These are phyloP conservation scores for Melolontha melolontha DNA, from an alignment of 2,888 invertebrate species.

Conservation along the genomic window DNA sequence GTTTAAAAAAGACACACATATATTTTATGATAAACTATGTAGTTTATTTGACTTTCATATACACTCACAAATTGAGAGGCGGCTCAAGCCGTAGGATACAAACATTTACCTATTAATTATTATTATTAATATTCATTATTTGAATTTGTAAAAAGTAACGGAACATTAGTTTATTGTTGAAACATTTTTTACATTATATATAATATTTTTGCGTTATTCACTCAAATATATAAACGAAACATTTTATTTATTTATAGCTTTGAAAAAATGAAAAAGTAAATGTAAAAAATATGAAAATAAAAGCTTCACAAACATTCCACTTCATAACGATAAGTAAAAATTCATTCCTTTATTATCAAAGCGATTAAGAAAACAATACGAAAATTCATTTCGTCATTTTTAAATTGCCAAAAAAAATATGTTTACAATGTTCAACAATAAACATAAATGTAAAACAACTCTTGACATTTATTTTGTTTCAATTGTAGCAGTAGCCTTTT, in stretches of 20 bases:
- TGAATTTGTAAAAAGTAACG: constrained; percentile 59
- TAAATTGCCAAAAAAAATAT: constrained; percentile 12
- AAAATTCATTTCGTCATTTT: constrained; percentile 24
- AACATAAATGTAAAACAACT: constrained; percentile 47
- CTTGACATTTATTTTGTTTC: constrained; percentile 38
- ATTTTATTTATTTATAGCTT: too few species aligned
- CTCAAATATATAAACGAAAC: neutral
- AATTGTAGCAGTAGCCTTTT: constrained; percentile 33
- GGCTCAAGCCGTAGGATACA: constrained; percentile 68
- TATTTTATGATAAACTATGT: constrained; percentile 67
- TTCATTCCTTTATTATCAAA: constrained; percentile 31
- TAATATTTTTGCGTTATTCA: neutral
- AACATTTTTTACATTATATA: constrained; percentile 48
- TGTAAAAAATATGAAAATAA: too few species aligned
- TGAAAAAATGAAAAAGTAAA: too few species aligned
- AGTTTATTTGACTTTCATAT: constrained; percentile 69
- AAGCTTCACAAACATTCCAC: too few species aligned
- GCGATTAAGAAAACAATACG: constrained; percentile 23
- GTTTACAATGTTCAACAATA: constrained; percentile 43
- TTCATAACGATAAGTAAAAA: constrained; percentile 19
- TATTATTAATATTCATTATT: constrained; percentile 68
- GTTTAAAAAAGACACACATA: constrained; percentile 26
- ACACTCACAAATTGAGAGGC: constrained; percentile 69
- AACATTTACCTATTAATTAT: constrained; percentile 68
- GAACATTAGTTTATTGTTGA: constrained; percentile 59